phyloP scores from a whole-genome alignment of 2,888 invertebrate genomes.

The Caenorhabditis virilis region DNA sequence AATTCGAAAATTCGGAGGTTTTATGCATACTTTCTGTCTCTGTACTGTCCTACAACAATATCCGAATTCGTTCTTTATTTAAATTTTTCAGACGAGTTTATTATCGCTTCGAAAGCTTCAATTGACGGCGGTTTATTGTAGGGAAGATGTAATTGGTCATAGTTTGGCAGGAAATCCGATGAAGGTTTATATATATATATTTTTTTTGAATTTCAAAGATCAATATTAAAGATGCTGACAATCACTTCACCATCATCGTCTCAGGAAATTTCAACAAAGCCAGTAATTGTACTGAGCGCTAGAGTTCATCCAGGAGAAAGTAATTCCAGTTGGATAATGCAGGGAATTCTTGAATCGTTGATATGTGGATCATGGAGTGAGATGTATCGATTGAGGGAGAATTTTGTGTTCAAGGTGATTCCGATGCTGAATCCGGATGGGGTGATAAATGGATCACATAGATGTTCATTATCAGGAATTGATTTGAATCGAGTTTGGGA shows the following conservation, averaged over 20 bases:
- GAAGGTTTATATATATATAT: slow-evolving; percentile 26
- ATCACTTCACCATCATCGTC: slow-evolving; percentile 73
- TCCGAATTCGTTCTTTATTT: no score
- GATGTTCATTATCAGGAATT: slow-evolving; percentile 78
- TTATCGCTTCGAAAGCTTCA: slow-evolving; percentile 12
- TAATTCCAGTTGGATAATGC: slow-evolving; percentile 87
- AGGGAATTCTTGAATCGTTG: slow-evolving; percentile 68
- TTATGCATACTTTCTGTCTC: no score
- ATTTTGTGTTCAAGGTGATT: slow-evolving; percentile 83
- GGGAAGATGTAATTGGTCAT: slow-evolving; percentile 45
- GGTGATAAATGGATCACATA: slow-evolving; percentile 75
- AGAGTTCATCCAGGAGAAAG: slow-evolving; percentile 87
- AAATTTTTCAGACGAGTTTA: slow-evolving; percentile 33
- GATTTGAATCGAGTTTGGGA: slow-evolving; percentile 86
- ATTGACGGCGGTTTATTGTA: slow-evolving; percentile 28
- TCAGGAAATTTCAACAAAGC: slow-evolving; percentile 62
- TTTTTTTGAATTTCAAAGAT: slow-evolving; percentile 70
- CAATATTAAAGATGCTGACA: slow-evolving; percentile 78
- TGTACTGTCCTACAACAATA: no score
- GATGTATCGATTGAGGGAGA: slow-evolving; percentile 74
- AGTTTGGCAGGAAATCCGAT: slow-evolving; percentile 47
- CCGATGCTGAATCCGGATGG: slow-evolving; percentile 89
- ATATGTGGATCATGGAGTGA: slow-evolving; percentile 66
- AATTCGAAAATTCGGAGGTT: no score
- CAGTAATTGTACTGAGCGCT: slow-evolving; percentile 77